Percentiles rank a stretch among this genome's conserved stretches.
These are phyloP conservation scores for Neolamprologus tretocephalus DNA, from an alignment of 2,113 vertebrate species.

Conservation along the genomic window DNA sequence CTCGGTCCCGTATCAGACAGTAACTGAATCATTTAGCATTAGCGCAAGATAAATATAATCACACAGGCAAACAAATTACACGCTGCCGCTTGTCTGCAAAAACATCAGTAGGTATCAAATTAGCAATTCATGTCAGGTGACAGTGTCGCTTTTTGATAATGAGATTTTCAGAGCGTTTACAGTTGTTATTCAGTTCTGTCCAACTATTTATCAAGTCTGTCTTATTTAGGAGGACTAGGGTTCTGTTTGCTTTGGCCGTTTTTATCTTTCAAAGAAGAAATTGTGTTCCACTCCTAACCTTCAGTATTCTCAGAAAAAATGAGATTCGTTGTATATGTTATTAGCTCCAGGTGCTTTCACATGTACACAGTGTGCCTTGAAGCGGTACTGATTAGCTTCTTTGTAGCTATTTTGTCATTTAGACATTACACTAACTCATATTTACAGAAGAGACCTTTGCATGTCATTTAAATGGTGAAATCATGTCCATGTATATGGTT, in stretches of 20 bases:
- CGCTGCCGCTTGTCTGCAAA: not conserved
- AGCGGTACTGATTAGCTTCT: not conserved
- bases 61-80: conserved; percentile 32
- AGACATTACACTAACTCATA: not conserved
- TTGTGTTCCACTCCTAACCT: not conserved
- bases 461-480: not conserved
- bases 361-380: not conserved
- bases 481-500: not conserved
- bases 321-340: not conserved
- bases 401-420: not conserved
- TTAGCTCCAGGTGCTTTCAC: not conserved
- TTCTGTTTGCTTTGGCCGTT: not conserved
- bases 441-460: not conserved
- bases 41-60: conserved; percentile 22
- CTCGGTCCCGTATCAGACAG: not conserved
- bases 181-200: not conserved
- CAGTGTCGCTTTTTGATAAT: not conserved
- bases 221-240: not conserved
- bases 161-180: not conserved
- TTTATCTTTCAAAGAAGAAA: not conserved
- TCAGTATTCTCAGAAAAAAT: not conserved
- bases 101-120: conserved; percentile 7
- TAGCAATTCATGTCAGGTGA: conserved; percentile 19
- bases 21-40: conserved; percentile 33
- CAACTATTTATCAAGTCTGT: not conserved